phyloP scores from a whole-genome alignment of 2,113 vertebrate species.

The Seriola rivoliana region DNA sequence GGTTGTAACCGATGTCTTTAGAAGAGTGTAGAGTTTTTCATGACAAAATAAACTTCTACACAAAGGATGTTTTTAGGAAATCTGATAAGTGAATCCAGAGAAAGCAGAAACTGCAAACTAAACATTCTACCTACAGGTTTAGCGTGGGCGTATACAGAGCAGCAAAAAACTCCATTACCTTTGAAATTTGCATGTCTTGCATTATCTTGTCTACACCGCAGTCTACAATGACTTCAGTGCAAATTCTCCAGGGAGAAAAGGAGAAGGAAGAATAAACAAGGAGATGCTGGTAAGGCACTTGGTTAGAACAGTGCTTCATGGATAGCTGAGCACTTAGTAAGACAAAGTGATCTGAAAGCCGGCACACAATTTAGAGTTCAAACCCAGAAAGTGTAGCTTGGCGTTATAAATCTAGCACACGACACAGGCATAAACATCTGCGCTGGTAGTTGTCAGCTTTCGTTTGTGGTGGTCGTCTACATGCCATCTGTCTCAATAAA shows the following conservation, averaged over 20 bases:
- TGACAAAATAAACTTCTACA: background rate
- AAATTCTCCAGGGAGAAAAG: conserved; percentile 49
- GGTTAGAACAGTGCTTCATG: conserved; percentile 50
- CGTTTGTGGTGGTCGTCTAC: conserved; percentile 37
- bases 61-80: background rate
- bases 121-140: conserved; percentile 15
- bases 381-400: conserved; percentile 38
- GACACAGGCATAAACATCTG: conserved; percentile 34
- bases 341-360: conserved; percentile 51
- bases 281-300: conserved; percentile 34
- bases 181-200: conserved; percentile 41
- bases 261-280: conserved; percentile 26
- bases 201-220: conserved; percentile 39
- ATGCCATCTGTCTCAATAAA: conserved; percentile 57
- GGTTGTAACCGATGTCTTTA: background rate
- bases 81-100: conserved; percentile 4
- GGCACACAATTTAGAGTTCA: conserved; percentile 50
- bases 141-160: conserved; percentile 6
- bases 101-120: conserved; percentile 15
- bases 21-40: background rate
- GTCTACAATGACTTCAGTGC: conserved; percentile 28
- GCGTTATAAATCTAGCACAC: conserved; percentile 34
- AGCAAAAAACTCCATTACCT: conserved; percentile 26
- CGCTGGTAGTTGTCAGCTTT: conserved; percentile 34
- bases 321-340: conserved; percentile 54